phyloP scores from a whole-genome alignment of 2,888 invertebrate genomes.

The Lithophane socia region DNA sequence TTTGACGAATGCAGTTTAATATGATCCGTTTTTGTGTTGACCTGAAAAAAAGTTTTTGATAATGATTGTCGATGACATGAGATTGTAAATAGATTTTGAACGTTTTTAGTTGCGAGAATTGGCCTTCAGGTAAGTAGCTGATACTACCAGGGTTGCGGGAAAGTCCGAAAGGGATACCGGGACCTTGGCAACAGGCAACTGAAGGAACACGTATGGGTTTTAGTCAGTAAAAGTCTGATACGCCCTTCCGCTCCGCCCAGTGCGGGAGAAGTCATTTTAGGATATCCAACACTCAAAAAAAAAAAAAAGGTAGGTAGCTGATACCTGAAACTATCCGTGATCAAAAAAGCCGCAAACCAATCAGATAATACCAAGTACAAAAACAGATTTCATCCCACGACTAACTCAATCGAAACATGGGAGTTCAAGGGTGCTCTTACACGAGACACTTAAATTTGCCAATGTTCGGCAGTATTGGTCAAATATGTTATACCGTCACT shows the following conservation, averaged over 20 bases:
- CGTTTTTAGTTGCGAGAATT: neutral
- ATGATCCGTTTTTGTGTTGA: neutral
- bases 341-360: conserved; percentile 16
- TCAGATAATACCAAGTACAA: conserved; percentile 43
- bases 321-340: conserved; percentile 4
- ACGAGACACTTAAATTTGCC: neutral
- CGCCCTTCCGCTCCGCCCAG: too few species aligned
- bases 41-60: neutral
- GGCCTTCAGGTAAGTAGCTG: neutral
- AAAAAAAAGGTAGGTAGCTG: too few species aligned
- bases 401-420: conserved; percentile 41
- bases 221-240: too few species aligned
- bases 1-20: neutral
- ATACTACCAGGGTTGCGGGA: too few species aligned
- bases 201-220: too few species aligned
- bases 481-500: neutral
- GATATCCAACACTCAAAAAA: too few species aligned
- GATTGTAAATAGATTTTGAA: neutral
- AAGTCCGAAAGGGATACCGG: too few species aligned
- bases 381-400: conserved; percentile 38
- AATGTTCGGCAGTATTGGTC: neutral
- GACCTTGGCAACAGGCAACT: too few species aligned
- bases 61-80: neutral
- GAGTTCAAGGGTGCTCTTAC: neutral
- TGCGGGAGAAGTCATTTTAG: too few species aligned